Evolutionary conservation across 2,113 vertebrate species (phyloP).

Genomic region (Tragulus kanchil): DNA sequence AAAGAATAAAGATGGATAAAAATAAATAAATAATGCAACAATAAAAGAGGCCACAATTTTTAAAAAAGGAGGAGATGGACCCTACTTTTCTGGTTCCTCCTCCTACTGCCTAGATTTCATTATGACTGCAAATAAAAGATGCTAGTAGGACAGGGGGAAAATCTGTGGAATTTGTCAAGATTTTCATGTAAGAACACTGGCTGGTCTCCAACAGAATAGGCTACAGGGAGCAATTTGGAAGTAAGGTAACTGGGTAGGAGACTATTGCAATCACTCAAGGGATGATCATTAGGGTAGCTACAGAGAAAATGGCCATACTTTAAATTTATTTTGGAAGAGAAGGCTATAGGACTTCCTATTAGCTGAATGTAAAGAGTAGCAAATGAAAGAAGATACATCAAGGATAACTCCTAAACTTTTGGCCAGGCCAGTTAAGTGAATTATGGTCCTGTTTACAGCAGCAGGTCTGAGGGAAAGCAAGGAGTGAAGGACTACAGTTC

Average conservation of each 20-base stretch:
- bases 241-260: not conserved
- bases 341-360: not conserved
- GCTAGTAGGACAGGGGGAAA: too few species aligned
- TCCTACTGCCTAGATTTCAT: not conserved
- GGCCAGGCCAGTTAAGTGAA: accelerated
- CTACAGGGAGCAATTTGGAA: not conserved
- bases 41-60: too few species aligned
- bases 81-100: not conserved
- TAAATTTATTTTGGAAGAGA: not conserved
- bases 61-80: not conserved
- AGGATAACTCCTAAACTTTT: not conserved
- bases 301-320: not conserved
- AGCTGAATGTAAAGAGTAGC: not conserved
- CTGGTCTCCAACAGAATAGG: not conserved
- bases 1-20: too few species aligned
- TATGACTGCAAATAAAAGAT: not conserved
- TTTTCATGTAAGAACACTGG: not conserved
- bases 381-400: not conserved
- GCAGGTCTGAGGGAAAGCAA: not conserved
- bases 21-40: too few species aligned
- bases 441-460: not conserved
- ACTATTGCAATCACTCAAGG: accelerated
- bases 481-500: not conserved
- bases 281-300: not conserved
- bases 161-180: not conserved